Evolutionary conservation across 2,888 invertebrate species (phyloP), one percentile per base, ranked within the genome.

Genomic region (Synergus umbraculus): DNA sequence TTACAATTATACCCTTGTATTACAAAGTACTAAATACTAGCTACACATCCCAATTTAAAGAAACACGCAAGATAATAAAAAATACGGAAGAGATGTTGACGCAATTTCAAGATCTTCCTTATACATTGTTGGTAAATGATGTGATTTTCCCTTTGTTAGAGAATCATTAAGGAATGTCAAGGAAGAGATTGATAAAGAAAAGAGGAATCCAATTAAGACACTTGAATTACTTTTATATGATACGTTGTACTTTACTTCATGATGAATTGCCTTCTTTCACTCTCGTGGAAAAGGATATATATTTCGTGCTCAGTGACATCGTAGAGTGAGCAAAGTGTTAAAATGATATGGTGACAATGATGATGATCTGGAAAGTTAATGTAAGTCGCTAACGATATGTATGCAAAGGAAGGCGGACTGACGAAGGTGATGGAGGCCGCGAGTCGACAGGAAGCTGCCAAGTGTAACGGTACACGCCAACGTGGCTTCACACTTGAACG

Each of bases 401-500:
- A 89, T 90, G 87, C 88, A 86, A 85, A 86, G 78, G 81, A 85
- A 83, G 78, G 77, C 78, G 84, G 79, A 83, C 83, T 85, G 82
- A 80, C 83, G 82, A 85, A 83, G 86, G 82, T 86, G 86, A 87
- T 85, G 86, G 85, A 85, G 87, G 84, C 85, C 85, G 84, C 81
- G 79, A 81, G 81, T 83, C 81, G 87, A 86, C 90, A 90, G 89
- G 91, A 90, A 90, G 87, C 88, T 90, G 87, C 86, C 88, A 87
- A 87, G 84, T 86, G 85, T 91, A 91, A 91, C 91, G 90, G 91
- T 89, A 91, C 84, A 84, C 76, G 77, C 81, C 83, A 85, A 82
- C 85, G 84, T 81, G 86, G 81, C 86, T 85, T 81, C 84, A 85
- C 85, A 81, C 83, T 79, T 79, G 79, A 81, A 84, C 77, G 78